Base-by-base conservation (phyloP, 2,797 vertebrate species). In the Phalloptychus januarius region DNA sequence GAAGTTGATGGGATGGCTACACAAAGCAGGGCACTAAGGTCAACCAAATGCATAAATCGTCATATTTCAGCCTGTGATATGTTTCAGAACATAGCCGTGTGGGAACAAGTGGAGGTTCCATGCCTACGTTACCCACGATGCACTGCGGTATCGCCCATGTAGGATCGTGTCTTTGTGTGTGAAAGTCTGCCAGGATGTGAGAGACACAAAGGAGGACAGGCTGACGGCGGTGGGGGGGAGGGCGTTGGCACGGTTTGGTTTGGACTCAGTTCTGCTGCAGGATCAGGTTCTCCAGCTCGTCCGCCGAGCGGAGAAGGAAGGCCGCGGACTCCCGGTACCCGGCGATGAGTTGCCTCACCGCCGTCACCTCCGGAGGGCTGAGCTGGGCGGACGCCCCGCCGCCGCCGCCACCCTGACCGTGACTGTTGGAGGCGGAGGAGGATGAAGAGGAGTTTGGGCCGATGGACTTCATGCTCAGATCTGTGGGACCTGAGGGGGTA, bases 271-370 rank as follows among this genome's bases (percentile, higher is more conserved):
- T 99, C 96, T 99, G 98, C 95, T 99, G 98, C 93, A 99, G 96
- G 95, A 99, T 99, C 95, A 99, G 98, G 96, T 98, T 99, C 94
- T 99, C 98, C 93, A 99, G 97, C 97, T 99, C 98, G 2, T 99
- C 98, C 2, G 98, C 98, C 0, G 98, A 99, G 77, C 98, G 97
- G n/a, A 99, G 97, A 91, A 99, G 96, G 93, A 99, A 99, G 54
- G 98, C 98, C 0, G 98, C 98, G 0, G 98, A 99, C 96, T 99
- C 98, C 69, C 98, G 95, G 95, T 99, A 99, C 0, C 98, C 98
- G 0, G 98, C 98, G n/a, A 99, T 99, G 86, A 99, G 97, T 95
- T 99, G 98, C 93, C 97, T 96, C 92, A 99, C 98, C 0, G 98
- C 98, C 0, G 97, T 98, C 90, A 99, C 97, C 95, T 99, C 98